phyloP scores from a whole-genome alignment of 2,888 invertebrate species.

The Nymphalis c-album region DNA sequence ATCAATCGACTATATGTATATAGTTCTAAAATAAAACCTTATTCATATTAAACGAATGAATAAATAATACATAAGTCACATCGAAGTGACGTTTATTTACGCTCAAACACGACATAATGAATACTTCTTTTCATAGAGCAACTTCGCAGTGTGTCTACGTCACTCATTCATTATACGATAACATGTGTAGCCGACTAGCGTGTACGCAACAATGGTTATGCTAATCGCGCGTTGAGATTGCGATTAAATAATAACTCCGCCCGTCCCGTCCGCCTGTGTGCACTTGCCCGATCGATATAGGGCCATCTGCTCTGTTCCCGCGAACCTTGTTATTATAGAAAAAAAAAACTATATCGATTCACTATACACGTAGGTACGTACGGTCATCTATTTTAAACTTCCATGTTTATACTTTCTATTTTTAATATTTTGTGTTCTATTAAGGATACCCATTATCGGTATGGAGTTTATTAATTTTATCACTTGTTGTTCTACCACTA shows the following conservation, averaged over 20 bases:
- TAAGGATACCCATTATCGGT: no score
- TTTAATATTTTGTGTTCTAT: no score
- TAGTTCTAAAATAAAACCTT: not conserved
- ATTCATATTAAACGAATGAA: not conserved
- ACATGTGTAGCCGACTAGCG: constrained; percentile 41
- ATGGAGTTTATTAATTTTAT: no score
- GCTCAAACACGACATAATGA: constrained; percentile 8
- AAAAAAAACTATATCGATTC: constrained; percentile 2
- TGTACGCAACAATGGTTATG: constrained; percentile 68
- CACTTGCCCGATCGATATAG: constrained; percentile 58
- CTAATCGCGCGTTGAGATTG: constrained; percentile 70
- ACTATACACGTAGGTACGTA: no score
- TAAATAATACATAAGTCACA: not conserved
- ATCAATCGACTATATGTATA: not conserved
- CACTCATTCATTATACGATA: constrained; percentile 34
- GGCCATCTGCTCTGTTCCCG: constrained; percentile 62
- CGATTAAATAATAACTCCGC: constrained; percentile 63
- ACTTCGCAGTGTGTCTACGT: constrained; percentile 21
- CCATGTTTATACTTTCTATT: not conserved
- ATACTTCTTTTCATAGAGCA: constrained; percentile 26
- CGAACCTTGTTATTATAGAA: constrained; percentile 20
- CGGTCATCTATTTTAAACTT: not conserved
- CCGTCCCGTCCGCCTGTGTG: constrained; percentile 51
- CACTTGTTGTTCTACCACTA: no score
- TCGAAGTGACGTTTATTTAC: constrained; percentile 20